phyloP scores from a whole-genome alignment of 2,113 vertebrate genomes.

The Sisor rabdophorus region DNA sequence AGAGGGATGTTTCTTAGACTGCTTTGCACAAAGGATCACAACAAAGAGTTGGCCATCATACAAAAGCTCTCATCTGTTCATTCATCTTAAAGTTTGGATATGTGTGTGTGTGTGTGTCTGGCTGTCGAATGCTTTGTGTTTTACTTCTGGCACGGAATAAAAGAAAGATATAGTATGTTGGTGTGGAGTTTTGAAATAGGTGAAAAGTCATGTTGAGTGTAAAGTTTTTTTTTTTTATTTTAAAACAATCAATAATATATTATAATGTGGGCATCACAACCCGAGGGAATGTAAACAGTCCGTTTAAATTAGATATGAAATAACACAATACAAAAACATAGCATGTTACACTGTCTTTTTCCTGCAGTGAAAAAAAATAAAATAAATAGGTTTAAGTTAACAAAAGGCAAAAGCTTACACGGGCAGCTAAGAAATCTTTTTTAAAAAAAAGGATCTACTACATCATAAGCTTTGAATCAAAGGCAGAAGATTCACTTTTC shows the following conservation, averaged over 20 bases:
- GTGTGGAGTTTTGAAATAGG: not conserved
- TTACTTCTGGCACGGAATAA: constrained; percentile 5
- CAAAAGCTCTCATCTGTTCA: constrained; percentile 63
- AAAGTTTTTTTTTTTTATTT: constrained; percentile 66
- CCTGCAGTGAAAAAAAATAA: constrained; percentile 58
- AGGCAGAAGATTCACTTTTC: constrained; percentile 14
- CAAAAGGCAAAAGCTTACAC: constrained; percentile 57
- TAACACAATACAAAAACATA: constrained; percentile 55
- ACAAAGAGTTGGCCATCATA: constrained; percentile 47
- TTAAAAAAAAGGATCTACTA: constrained; percentile 25
- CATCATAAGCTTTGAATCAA: constrained; percentile 13
- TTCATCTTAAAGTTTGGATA: constrained; percentile 56
- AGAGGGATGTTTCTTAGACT: constrained; percentile 48
- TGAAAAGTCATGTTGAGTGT: not conserved
- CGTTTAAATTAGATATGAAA: constrained; percentile 68
- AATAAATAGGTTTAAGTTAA: constrained; percentile 78
- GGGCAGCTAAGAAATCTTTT: constrained; percentile 22
- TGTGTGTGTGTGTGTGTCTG: constrained; percentile 24
- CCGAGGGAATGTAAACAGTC: constrained; percentile 69
- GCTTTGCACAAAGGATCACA: constrained; percentile 34
- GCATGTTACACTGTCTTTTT: constrained; percentile 58
- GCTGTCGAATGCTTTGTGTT: constrained; percentile 19
- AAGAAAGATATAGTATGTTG: no score
- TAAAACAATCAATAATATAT: constrained; percentile 70
- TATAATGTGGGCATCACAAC: constrained; percentile 61